These are phyloP conservation scores for Notamacropus eugenii DNA, from an alignment of 2,797 vertebrate species.

Conservation along the genomic window DNA sequence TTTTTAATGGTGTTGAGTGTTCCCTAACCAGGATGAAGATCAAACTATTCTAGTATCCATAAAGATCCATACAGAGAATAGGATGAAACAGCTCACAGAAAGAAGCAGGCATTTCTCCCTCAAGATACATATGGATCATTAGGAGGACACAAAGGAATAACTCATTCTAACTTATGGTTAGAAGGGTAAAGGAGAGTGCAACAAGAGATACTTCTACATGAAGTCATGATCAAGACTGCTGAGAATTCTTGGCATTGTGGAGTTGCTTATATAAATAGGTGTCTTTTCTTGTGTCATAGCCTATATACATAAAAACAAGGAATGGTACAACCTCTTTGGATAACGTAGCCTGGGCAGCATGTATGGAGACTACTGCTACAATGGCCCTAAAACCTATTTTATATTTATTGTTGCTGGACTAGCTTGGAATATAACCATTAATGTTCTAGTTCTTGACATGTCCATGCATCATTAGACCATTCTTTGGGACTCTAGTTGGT, in stretches of 20 bases:
- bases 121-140: conserved; percentile 82
- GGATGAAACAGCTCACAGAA: conserved; percentile 87
- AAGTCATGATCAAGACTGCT: conserved; percentile 97
- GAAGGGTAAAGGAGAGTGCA: conserved; percentile 89
- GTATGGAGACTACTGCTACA: conserved; percentile 89
- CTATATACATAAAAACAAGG: conserved; percentile 97
- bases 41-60: conserved; percentile 81
- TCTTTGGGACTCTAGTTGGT: conserved; percentile 95
- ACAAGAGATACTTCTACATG: conserved; percentile 94
- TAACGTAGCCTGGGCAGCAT: conserved; percentile 84
- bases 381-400: conserved; percentile 94
- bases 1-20: conserved; percentile 88
- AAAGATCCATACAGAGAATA: conserved; percentile 87
- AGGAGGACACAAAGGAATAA: conserved; percentile 86
- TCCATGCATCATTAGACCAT: conserved; percentile 98
- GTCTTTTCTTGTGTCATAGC: conserved; percentile 97
- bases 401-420: conserved; percentile 92
- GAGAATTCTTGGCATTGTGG: conserved; percentile 91
- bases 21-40: conserved; percentile 87
- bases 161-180: conserved; percentile 88
- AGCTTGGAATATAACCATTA: conserved; percentile 93
- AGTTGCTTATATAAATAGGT: conserved; percentile 93
- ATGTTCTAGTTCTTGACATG: conserved; percentile 94
- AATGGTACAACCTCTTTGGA: conserved; percentile 96
- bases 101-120: conserved; percentile 87